Base-by-base conservation (phyloP, 2,888 invertebrate species). In the Agrenia bidenticulata region DNA sequence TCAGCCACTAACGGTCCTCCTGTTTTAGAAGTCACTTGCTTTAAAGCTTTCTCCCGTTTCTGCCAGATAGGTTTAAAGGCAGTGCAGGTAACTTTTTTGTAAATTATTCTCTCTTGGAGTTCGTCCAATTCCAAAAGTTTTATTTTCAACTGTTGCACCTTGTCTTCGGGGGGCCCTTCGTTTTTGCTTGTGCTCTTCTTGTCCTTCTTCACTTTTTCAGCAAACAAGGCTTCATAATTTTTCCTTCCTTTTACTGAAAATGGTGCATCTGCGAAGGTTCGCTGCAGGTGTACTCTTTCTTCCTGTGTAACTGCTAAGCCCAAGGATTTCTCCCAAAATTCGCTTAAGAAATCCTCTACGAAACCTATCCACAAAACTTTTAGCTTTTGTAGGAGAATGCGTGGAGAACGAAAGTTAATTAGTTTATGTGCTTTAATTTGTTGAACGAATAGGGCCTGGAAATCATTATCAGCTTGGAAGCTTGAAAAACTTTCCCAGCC, bases 401-500 rank as follows among this genome's bases (percentile, higher is more conserved):
- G 41, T 2, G 21, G 23, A 4, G 45, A n/a, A 19, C 32, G 21
- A 1, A 15, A 21, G 19, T 24, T 51, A n/a, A 7, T 1, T 2
- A 51, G 9, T 9, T 50, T 17, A 50, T 32, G 39, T 41, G 37
- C 23, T 19, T 42, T 1, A 11, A 57, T 39, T 45, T 42, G 37
- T n/a, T 4, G 5, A 2, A 2, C 7, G 27, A 64, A 64, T 19
- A 64, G 23, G 1, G 24, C 15, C 21, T 21, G 27, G 17, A 64
- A 64, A 7, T 7, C 7, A 13, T 41, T 41, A 19, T 27, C 21
- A 19, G 64, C 26, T 13, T 58, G n/a, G n/a, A 66, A 64, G 26
- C 56, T 59, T 1, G 54, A 19, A 32, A 54, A 66, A 1, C 41
- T 59, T 61, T 67, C 67, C 63, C 65, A 70, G 1, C 66, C 59